A percentile compares a stretch with the other conserved stretches of the same genome.
Evolutionary conservation across 2,113 vertebrate species (phyloP).

Genomic region (Leptodactylus fuscus): DNA sequence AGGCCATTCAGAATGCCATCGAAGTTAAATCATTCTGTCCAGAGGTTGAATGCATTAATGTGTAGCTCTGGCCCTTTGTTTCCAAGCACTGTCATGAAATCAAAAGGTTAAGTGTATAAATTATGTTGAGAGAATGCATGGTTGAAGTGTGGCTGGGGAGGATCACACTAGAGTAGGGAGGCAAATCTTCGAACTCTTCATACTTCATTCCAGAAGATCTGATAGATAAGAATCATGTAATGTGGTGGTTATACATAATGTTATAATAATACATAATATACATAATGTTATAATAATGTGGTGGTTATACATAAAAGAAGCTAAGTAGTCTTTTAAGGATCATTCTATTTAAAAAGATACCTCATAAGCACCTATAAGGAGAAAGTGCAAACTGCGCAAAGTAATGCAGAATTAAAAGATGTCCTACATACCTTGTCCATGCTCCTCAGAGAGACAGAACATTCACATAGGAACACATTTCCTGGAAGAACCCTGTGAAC

Average conservation of each 20-base stretch:
- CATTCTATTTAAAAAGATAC: no score
- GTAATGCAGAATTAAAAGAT: no score
- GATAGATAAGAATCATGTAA: conserved; percentile 16
- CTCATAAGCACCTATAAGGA: no score
- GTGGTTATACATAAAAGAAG: no score
- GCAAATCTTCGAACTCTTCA: conserved; percentile 18
- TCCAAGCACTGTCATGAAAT: conserved; percentile 48
- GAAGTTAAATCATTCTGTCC: conserved; percentile 63
- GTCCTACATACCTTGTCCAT: not conserved
- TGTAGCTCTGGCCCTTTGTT: conserved; percentile 47
- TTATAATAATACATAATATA: no score
- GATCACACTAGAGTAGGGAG: conserved; percentile 10
- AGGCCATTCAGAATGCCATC: conserved; percentile 63
- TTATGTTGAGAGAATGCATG: conserved; percentile 37
- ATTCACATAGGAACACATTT: not conserved
- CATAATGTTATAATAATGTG: not conserved
- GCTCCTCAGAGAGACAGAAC: not conserved
- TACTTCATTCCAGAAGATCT: conserved; percentile 38
- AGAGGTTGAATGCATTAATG: conserved; percentile 57
- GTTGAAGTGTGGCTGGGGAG: conserved; percentile 30
- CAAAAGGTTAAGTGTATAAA: conserved; percentile 61
- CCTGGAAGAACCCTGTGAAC: no score
- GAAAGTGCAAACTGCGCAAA: no score
- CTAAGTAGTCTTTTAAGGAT: no score
- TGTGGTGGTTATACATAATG: not conserved